Base-by-base conservation (phyloP, 2,113 vertebrate genomes). In the Corythaixoides concolor region DNA sequence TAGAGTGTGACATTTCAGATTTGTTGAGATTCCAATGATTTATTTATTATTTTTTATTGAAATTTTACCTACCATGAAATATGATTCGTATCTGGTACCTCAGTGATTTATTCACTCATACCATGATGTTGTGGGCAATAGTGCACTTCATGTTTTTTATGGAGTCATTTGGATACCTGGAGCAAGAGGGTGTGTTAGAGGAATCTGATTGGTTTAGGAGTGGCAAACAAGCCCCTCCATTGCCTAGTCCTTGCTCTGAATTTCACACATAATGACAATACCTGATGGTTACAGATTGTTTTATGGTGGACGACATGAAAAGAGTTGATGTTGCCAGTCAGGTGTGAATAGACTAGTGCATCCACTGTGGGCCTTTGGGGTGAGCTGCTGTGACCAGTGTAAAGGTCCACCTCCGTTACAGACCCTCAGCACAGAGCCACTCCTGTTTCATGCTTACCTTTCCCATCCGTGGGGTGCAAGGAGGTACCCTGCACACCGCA, bases 251-350 rank as follows among this genome's bases (percentile, higher is more conserved):
- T 43, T n/a, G 33, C 41, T 77, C 43, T 47, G 20, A 37, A 53
- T 67, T 66, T 81, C 30, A 45, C 5, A 3, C 5, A 4, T 32
- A 15, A 22, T 70, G n/a, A 62, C 32, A 30, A 47, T 47, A 33
- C 27, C 16, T 0, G 1, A 2, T 30, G 22, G 47, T 53, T 11
- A 12, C 16, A 30, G 39, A 17, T 20, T 3, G 16, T 47, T 76
- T 72, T 35, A 18, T 33, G 26, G 24, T 75, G 35, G 33, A 28
- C 3, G 2, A 16, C 0, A 4, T 60, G 52, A 27, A 67, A 67
- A 39, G 22, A 41, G 19, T 60, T 76, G 50, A 21, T 41, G 35
- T 55, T n/a, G 8, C 12, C 23, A 14, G 32, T 75, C 22, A 30
- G 35, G 20, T 60, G 17, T 28, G 62, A 84, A 32, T 15, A 26